Evolutionary conservation across 2,888 invertebrate species (phyloP), one percentile per base, ranked within the genome.

Genomic region (Hypena proboscidalis): DNA sequence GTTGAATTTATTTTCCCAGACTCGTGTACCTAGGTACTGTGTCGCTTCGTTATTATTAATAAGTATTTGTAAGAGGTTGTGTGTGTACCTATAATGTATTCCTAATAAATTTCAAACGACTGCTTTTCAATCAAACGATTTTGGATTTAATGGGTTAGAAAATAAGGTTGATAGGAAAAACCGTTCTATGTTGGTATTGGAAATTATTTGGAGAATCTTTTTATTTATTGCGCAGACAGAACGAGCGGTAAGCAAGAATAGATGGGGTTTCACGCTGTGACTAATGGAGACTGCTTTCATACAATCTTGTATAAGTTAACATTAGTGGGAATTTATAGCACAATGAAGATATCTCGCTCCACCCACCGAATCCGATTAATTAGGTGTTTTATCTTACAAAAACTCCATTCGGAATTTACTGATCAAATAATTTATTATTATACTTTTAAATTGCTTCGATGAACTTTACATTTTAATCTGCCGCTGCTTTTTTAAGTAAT

Each of bases 251-350:
- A 79, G 80, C 79, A 81, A 74, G 74, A 76, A 81, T 81, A 77
- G 80, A 80, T 79, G 77, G 71, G 78, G 61, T 66, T 65, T 71
- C 90, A 80, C 58, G 88, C 89, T 88, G 89, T 85, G 89, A 87
- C 81, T 83, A 86, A 86, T 81, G 76, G 67, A 34, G 30, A 60
- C 61, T 74, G 71, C 77, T 76, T 73, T 77, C 70, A 70, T 78
- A 74, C 59, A 71, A 70, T 58, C 72, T 70, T 74, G 73, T 74
- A 77, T 83, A 78, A 75, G 58, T 78, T 77, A 80, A 78, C 77
- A 79, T 86, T 85, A 84, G 61, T 67, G 80, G 71, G 74, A 82
- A 87, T 85, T 87, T 88, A 86, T 83, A 70, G 67, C 64, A 65
- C 74, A 77, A 87, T 88, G 78, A 85, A 88, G 85, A 85, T 83